Evolutionary conservation across 2,113 vertebrate species (phyloP).

Genomic region (Podarcis cretensis): DNA sequence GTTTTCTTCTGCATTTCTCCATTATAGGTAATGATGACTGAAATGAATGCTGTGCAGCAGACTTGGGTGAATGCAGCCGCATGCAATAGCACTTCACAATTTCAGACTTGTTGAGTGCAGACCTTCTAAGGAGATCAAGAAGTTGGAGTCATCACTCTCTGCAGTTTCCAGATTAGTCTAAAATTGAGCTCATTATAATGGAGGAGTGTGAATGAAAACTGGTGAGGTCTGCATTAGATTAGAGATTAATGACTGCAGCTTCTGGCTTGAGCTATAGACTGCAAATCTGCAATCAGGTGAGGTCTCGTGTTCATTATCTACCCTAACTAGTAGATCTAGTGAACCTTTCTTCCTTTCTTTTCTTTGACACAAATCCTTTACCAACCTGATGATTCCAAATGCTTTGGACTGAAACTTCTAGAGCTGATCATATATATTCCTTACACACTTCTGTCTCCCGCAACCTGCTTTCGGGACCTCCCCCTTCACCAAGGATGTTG

Average conservation of each 20-base stretch:
- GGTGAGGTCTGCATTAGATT: neutral
- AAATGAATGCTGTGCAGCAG: no score
- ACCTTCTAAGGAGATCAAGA: neutral
- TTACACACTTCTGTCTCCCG: neutral
- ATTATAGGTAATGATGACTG: neutral
- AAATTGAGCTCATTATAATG: constrained; percentile 27
- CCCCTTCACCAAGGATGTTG: neutral
- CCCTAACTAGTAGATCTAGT: constrained; percentile 8
- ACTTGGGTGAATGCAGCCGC: neutral
- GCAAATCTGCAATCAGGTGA: constrained; percentile 21
- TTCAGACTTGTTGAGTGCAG: neutral
- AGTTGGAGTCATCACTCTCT: neutral
- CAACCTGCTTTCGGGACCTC: neutral
- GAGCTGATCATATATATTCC: neutral
- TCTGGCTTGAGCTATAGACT: constrained; percentile 1
- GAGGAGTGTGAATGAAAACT: neutral
- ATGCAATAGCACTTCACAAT: neutral
- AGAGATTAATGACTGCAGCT: constrained; percentile 8
- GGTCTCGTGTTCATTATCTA: constrained; percentile 10
- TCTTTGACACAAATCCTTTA: neutral
- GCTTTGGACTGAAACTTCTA: no score
- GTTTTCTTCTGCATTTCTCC: neutral
- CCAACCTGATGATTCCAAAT: neutral
- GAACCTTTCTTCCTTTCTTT: neutral
- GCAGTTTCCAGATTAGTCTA: constrained; percentile 34